phyloP scores from a whole-genome alignment of 2,113 vertebrate species.

The Odocoileus hemionus region DNA sequence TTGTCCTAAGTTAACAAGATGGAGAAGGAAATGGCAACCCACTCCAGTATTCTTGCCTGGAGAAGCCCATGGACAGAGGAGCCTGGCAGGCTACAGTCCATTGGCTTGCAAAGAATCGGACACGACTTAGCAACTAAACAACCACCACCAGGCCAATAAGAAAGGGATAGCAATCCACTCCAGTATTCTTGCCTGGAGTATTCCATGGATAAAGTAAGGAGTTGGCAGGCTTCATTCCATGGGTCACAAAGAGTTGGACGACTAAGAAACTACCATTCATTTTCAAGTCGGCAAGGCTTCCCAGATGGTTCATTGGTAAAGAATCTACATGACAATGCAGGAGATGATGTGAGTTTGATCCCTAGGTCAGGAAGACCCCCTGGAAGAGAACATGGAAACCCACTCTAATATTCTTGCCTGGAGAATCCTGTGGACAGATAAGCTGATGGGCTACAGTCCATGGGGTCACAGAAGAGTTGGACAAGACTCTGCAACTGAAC shows the following conservation, averaged over 20 bases:
- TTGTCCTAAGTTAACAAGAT: background rate
- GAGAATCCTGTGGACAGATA: background rate
- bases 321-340: background rate
- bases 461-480: background rate
- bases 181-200: background rate
- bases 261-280: background rate
- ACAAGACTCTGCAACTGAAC: background rate
- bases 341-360: background rate
- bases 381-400: background rate
- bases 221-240: background rate
- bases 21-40: background rate
- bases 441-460: background rate
- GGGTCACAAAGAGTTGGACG: accelerated
- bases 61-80: background rate
- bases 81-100: background rate
- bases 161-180: background rate
- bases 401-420: background rate
- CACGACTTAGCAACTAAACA: background rate
- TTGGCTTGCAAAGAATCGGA: background rate
- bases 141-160: background rate
- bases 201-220: background rate
- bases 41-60: background rate
- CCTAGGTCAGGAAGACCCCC: background rate
- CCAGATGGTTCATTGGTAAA: background rate
- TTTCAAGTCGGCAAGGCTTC: background rate